phyloP scores from a whole-genome alignment of 1,140 invertebrate species.

The Globodera ellingtonae region DNA sequence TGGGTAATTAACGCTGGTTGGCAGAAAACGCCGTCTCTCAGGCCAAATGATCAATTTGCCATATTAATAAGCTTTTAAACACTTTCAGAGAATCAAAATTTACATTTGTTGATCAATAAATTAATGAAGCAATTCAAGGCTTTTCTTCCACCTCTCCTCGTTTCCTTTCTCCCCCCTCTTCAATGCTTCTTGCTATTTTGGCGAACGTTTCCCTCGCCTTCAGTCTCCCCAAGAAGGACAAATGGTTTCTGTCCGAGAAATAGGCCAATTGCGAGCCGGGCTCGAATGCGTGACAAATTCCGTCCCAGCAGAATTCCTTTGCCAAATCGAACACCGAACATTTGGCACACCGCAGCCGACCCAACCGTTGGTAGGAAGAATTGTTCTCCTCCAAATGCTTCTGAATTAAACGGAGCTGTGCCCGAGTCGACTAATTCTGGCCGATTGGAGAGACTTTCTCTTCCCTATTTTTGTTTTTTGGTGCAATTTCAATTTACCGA shows the following conservation, averaged over 20 bases:
- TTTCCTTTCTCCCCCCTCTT: background rate
- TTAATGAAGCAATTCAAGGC: no score
- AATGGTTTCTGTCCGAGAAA: slow-evolving; percentile 5
- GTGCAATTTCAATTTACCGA: background rate
- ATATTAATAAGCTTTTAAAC: no score
- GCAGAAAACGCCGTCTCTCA: no score
- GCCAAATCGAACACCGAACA: slow-evolving; percentile 4
- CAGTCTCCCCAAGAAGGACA: background rate
- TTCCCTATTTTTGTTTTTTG: background rate
- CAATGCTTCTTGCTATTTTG: background rate
- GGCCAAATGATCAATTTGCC: no score
- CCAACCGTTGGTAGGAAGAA: background rate
- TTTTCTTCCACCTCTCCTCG: background rate
- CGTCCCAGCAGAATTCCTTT: slow-evolving; percentile 7
- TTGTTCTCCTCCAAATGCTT: slow-evolving; percentile 5
- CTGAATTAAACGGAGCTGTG: background rate
- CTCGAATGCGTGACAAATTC: background rate
- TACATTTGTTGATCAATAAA: no score
- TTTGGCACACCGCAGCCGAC: background rate
- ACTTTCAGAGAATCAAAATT: no score
- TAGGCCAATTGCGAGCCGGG: slow-evolving; percentile 3
- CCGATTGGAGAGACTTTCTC: background rate
- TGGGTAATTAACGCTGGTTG: no score
- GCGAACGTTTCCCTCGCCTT: background rate
- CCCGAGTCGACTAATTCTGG: background rate